A percentile compares a stretch with the other conserved stretches of the same genome.
Conservation (phyloP, 2,113 vertebrate species). For the Corythoichthys intestinalis region DNA sequence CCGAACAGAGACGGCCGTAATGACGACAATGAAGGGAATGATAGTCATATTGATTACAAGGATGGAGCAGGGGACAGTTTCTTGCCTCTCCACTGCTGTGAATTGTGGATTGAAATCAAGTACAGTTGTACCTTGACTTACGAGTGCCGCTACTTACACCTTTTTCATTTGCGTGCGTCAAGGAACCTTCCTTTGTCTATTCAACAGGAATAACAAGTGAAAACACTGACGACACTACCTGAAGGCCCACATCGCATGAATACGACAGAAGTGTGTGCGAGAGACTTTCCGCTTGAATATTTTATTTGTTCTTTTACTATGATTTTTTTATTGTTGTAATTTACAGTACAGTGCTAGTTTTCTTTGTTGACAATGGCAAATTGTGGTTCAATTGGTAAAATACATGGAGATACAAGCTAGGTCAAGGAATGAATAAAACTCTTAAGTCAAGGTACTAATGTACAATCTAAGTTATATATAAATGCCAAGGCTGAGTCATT, state of each 20-base stretch:
- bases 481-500: constrained; percentile 48
- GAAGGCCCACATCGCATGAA: neutral
- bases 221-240: neutral
- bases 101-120: constrained; percentile 61
- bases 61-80: constrained; percentile 56
- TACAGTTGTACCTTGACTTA: constrained; percentile 1
- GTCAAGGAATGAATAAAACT: neutral
- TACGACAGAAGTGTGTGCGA: neutral
- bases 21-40: constrained; percentile 39
- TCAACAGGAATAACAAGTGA: neutral
- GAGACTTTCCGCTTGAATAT: neutral
- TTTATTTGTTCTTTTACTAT: neutral
- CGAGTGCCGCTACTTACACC: neutral
- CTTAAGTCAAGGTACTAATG: neutral
- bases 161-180: neutral
- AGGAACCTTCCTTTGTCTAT: neutral
- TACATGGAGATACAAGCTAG: neutral
- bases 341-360: neutral
- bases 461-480: constrained; percentile 51
- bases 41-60: constrained; percentile 52
- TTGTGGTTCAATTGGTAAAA: neutral
- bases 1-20: constrained; percentile 17
- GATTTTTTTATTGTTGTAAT: neutral
- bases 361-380: neutral
- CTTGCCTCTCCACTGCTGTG: constrained; percentile 58